Evolutionary conservation across 2,113 vertebrate species (phyloP).

Genomic region (Alethe castanea): DNA sequence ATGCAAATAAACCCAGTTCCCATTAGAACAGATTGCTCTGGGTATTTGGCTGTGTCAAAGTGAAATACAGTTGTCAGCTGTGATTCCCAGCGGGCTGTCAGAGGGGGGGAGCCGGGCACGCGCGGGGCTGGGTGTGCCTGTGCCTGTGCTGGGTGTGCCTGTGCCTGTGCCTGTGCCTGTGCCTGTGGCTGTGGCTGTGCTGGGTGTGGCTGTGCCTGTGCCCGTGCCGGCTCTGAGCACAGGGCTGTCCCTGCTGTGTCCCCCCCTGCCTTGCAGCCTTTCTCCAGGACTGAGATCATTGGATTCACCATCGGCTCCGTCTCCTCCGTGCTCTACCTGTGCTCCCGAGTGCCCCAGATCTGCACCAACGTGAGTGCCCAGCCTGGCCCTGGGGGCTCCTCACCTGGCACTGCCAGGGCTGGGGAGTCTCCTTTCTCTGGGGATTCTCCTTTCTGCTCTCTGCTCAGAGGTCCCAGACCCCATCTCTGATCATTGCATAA

Average conservation of each 20-base stretch:
- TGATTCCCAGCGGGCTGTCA: neutral
- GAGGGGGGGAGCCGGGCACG: neutral
- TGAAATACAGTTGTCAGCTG: neutral
- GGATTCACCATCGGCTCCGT: conserved; percentile 86
- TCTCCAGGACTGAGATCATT: conserved; percentile 80
- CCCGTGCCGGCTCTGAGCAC: neutral
- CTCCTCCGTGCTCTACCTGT: conserved; percentile 88
- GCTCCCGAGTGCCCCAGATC: conserved; percentile 90
- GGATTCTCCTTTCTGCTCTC: neutral
- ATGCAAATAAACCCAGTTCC: neutral
- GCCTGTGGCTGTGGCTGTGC: neutral
- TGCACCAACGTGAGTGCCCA: conserved; percentile 85
- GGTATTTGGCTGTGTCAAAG: neutral
- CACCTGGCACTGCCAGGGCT: fast-evolving
- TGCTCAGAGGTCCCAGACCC: neutral
- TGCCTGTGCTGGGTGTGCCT: neutral
- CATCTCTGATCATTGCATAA: neutral
- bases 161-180: too few species aligned
- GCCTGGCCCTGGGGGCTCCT: neutral
- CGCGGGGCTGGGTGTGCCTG: neutral
- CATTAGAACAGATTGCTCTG: neutral
- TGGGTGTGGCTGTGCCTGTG: too few species aligned
- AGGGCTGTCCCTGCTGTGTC: neutral
- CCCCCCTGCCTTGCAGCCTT: conserved; percentile 69
- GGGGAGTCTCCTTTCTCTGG: neutral